These are phyloP conservation scores for Philopedon plagiatum DNA, from an alignment of 2,888 invertebrate species.

Conservation along the genomic window DNA sequence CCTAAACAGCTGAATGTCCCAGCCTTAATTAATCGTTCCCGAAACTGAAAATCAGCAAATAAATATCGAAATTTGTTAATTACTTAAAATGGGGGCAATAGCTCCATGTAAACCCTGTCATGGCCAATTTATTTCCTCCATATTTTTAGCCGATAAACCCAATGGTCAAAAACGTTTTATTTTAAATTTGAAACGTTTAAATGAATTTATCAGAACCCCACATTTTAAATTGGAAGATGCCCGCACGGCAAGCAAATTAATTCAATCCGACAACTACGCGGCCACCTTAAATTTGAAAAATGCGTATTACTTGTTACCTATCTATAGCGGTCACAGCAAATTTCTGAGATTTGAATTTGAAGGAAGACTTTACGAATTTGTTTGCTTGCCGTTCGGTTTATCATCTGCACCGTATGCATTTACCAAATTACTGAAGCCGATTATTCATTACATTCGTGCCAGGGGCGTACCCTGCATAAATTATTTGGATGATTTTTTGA, in stretches of 20 bases:
- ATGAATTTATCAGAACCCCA: conserved; percentile 48
- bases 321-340: conserved; percentile 52
- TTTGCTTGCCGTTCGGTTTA: no score
- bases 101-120: conserved; percentile 11
- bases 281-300: conserved; percentile 50
- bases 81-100: conserved; percentile 25
- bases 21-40: no score
- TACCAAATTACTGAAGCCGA: conserved; percentile 56
- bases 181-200: conserved; percentile 54
- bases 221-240: conserved; percentile 57
- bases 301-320: conserved; percentile 54
- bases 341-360: conserved; percentile 54
- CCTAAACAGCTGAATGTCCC: conserved; percentile 14
- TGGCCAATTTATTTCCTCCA: no score
- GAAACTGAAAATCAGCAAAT: neutral
- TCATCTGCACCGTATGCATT: conserved; percentile 53
- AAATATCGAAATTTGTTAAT: neutral
- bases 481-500: conserved; percentile 53
- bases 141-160: no score
- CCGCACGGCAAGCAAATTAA: conserved; percentile 48
- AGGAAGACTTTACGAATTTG: conserved; percentile 53
- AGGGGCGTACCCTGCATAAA: conserved; percentile 45
- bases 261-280: conserved; percentile 34
- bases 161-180: conserved; percentile 56
- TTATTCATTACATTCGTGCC: conserved; percentile 43